Conservation (phyloP, 2,113 vertebrate species). For the Bos javanicus region DNA sequence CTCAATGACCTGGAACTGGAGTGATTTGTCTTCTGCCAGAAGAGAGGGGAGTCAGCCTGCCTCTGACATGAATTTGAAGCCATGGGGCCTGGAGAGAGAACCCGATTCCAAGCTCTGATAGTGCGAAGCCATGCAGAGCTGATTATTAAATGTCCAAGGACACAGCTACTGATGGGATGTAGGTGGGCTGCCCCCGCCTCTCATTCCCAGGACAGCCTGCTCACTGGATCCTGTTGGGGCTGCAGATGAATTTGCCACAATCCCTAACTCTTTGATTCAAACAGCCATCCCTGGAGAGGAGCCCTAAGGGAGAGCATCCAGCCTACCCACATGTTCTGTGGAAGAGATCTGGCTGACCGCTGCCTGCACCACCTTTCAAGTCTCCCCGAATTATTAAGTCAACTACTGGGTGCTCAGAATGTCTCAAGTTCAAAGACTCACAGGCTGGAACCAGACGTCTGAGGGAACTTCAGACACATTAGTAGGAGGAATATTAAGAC, state of each 20-base stretch:
- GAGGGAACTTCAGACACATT: constrained; percentile 16
- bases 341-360: neutral
- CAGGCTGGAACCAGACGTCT: constrained; percentile 33
- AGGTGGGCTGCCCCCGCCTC: neutral
- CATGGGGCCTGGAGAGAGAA: neutral
- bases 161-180: constrained; percentile 4
- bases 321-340: neutral
- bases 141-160: neutral
- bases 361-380: constrained; percentile 27
- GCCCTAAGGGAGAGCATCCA: neutral
- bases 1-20: neutral
- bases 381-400: constrained; percentile 30
- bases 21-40: neutral
- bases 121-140: neutral
- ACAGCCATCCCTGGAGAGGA: constrained; percentile 25
- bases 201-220: neutral
- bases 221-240: constrained; percentile 34
- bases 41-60: neutral
- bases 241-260: constrained; percentile 31
- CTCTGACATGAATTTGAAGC: neutral
- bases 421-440: constrained; percentile 57
- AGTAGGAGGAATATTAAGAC: constrained; percentile 48
- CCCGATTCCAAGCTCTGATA: neutral
- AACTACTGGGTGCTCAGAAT: constrained; percentile 39
- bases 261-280: constrained; percentile 50